A percentile compares a stretch with the other conserved stretches of the same genome.
Evolutionary conservation across 2,113 vertebrate species (phyloP).

Genomic region (Hippolais icterina): DNA sequence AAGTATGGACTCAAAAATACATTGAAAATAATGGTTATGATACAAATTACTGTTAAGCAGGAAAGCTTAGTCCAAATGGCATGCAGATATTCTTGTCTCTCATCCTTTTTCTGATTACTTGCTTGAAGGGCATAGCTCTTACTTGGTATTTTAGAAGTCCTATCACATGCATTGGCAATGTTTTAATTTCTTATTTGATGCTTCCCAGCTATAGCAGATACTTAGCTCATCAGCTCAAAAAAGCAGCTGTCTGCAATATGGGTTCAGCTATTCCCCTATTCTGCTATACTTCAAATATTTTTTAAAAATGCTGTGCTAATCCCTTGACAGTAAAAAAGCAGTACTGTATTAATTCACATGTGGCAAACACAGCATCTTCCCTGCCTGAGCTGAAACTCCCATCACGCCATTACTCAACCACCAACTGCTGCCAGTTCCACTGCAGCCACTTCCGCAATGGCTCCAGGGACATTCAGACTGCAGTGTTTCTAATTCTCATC

Average conservation of each 20-base stretch:
- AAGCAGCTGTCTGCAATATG: slow-evolving; percentile 59
- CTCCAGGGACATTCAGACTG: slow-evolving; percentile 17
- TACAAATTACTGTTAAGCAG: not conserved
- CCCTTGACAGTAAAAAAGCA: slow-evolving; percentile 38
- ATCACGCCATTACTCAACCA: slow-evolving; percentile 17
- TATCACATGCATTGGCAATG: not conserved
- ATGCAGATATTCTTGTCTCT: not conserved
- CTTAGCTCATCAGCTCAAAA: not conserved
- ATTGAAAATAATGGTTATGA: not conserved
- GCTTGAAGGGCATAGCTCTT: not conserved
- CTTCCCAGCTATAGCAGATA: not conserved
- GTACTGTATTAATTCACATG: slow-evolving; percentile 32
- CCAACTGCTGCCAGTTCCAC: slow-evolving; percentile 10
- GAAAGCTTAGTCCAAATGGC: not conserved
- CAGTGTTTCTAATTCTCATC: not conserved
- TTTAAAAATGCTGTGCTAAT: not conserved
- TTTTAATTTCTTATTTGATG: slow-evolving; percentile 13
- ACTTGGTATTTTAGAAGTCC: not conserved
- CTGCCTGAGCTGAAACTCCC: slow-evolving; percentile 1
- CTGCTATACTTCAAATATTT: slow-evolving; percentile 36
- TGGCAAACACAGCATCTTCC: slow-evolving; percentile 38
- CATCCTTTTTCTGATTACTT: not conserved
- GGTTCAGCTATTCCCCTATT: not conserved
- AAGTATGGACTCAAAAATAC: not conserved
- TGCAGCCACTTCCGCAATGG: slow-evolving; percentile 19